Conservation (phyloP, 2,797 vertebrate genomes). For the Phalanger gymnotis region DNA sequence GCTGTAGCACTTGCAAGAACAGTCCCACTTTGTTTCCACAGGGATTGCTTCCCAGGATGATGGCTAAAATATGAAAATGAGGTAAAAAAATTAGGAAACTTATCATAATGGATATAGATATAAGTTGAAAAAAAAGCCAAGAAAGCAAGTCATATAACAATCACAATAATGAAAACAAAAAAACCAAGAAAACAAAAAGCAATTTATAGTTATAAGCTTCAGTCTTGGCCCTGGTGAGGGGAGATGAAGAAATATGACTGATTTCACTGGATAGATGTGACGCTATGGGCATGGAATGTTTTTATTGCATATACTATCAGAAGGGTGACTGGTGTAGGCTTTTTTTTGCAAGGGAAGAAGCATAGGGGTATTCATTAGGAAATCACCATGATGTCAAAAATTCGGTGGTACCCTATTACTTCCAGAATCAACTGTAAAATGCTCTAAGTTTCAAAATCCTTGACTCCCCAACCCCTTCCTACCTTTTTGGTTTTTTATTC, state of each 20-base stretch:
- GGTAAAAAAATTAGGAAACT: neutral
- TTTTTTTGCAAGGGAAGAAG: neutral
- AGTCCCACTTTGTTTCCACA: neutral
- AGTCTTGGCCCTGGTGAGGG: neutral
- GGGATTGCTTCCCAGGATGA: neutral
- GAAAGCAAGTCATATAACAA: neutral
- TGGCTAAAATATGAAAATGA: neutral
- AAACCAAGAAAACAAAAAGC: neutral
- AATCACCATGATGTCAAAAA: neutral
- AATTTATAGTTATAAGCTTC: neutral
- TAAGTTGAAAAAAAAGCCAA: neutral
- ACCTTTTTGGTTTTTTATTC: neutral
- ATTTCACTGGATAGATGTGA: neutral
- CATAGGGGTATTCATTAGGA: neutral
- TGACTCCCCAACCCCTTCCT: neutral
- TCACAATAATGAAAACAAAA: neutral
- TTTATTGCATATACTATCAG: neutral
- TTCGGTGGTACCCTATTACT: neutral
- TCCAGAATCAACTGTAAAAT: neutral
- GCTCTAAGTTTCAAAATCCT: neutral
- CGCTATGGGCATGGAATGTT: neutral
- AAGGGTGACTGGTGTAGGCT: neutral
- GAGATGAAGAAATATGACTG: neutral
- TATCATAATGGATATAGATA: neutral
- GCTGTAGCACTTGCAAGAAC: neutral